Evolutionary conservation across 53 echinoderm and acorn worm species (phyloP), one percentile per base, ranked within the genome.

Genomic region (Astropecten irregularis): DNA sequence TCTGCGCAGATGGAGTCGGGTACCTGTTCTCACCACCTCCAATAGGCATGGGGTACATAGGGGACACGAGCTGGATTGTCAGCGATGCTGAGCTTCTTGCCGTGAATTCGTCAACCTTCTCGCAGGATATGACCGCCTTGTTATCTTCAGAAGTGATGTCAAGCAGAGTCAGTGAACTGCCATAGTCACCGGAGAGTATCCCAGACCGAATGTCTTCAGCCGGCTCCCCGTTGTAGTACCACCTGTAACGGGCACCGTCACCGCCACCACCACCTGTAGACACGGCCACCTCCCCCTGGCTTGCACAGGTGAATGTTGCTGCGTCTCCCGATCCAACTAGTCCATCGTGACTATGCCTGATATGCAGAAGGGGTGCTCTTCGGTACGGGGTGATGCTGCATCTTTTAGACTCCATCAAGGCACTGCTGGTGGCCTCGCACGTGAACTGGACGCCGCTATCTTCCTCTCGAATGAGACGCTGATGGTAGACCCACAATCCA

Each of bases 391-490:
- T 51, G 8, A 85, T 25, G 32, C 65, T 74, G 31, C 86, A 85
- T 15, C 44, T 53, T 29, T 85, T 85, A 40, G 76, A 53, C 23
- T 52, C 38, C 13, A 36, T 23, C 15, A 85, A 28, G 4, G 74
- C 76, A 2, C n/a, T 31, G 38, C 64, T 65, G 59, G 76, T 85
- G 30, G 86, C 63, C 54, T 85, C 28, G 71, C 86, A 85, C 11
- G 76, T 76, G 49, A 85, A 85, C 54, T 50, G 38, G 10, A 85
- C 86, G 23, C 86, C 86, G 15, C 76, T 85, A 54, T 85, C 86
- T 3, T 66, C 76, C 16, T 68, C 64, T n/a, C 15, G 57, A 44
- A 85, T 66, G 51, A 51, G 52, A 10, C 67, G 86, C 42, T 85
- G 74, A 53, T 74, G 76, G 26, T 85, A 85, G 0, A 73, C 86